Evolutionary conservation across 37 sponge, comb jelly and placozoan species (phyloP).

Genomic region (Beroe forskalii): DNA sequence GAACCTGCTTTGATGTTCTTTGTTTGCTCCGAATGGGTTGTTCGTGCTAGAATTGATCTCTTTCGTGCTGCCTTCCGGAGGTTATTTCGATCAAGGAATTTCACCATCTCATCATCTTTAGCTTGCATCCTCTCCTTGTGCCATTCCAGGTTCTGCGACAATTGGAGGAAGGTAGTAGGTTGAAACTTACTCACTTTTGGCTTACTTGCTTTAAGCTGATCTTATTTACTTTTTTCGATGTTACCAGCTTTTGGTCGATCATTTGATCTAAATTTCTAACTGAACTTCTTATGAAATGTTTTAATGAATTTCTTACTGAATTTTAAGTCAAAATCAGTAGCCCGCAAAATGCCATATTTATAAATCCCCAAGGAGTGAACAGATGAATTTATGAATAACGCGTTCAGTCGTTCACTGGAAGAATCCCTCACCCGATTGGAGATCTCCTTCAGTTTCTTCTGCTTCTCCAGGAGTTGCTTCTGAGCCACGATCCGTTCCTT

Average conservation of each 20-base stretch:
- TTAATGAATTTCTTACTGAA: neutral
- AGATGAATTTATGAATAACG: too few relatives aligned
- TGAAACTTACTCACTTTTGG: neutral
- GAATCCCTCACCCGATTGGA: neutral
- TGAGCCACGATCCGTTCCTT: slow-evolving; percentile 54
- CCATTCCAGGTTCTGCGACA: slow-evolving; percentile 5
- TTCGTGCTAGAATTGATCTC: slow-evolving; percentile 8
- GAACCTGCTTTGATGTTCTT: neutral
- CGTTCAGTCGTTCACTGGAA: too few relatives aligned
- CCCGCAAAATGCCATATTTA: too few relatives aligned
- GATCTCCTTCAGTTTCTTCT: neutral
- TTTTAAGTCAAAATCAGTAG: neutral
- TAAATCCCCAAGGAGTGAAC: too few relatives aligned
- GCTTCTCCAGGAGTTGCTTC: slow-evolving; percentile 17
- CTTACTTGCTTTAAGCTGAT: too few relatives aligned
- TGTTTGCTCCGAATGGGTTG: neutral
- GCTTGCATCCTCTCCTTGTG: slow-evolving; percentile 49
- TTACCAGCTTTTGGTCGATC: too few relatives aligned
- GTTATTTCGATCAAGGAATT: slow-evolving; percentile 1
- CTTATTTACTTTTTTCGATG: too few relatives aligned
- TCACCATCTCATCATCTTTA: slow-evolving; percentile 41
- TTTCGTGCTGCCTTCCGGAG: neutral
- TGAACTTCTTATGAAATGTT: too few relatives aligned
- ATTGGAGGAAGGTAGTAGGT: neutral
- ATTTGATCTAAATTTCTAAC: too few relatives aligned